A percentile compares a stretch with the other conserved stretches of the same genome.
Evolutionary conservation across 92 coral and sea anemone species (phyloP).

Genomic region (Chrysogorgia sp.): DNA sequence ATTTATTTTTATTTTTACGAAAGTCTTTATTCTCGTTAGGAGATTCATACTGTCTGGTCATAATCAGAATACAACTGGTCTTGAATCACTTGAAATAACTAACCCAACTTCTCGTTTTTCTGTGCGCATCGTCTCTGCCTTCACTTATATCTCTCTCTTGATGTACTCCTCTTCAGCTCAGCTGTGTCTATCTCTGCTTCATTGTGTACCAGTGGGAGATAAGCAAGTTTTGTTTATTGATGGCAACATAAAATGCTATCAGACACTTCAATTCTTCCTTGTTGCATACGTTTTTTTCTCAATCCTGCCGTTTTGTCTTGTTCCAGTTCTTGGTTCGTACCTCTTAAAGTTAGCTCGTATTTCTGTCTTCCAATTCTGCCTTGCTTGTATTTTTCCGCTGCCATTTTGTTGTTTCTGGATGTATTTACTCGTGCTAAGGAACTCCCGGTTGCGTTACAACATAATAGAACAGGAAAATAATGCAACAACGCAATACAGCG

Average conservation of each 20-base stretch:
- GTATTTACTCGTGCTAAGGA: slow-evolving; percentile 11
- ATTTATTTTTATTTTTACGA: not conserved
- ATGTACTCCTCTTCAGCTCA: too few relatives aligned
- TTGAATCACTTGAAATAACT: not conserved
- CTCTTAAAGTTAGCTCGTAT: slow-evolving; percentile 7
- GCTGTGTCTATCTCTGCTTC: slow-evolving; percentile 19
- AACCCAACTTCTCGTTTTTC: not conserved
- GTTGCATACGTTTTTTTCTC: slow-evolving; percentile 24
- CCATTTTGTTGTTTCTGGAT: slow-evolving; percentile 31
- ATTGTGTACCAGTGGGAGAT: slow-evolving; percentile 21
- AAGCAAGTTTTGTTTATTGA: slow-evolving; percentile 24
- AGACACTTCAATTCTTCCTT: slow-evolving; percentile 27
- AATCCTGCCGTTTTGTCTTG: slow-evolving; percentile 26
- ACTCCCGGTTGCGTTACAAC: too few relatives aligned
- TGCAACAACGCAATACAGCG: not conserved
- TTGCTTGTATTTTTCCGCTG: slow-evolving; percentile 34
- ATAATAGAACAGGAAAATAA: not conserved
- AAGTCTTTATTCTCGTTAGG: not conserved
- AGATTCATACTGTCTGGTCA: not conserved
- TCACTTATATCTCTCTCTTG: too few relatives aligned
- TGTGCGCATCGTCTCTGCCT: slow-evolving; percentile 32
- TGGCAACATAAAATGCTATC: slow-evolving; percentile 30
- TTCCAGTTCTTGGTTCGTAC: too few relatives aligned
- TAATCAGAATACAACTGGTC: not conserved
- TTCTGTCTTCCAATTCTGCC: slow-evolving; percentile 24